Evolutionary conservation across 2,888 invertebrate genomes (phyloP).

Genomic region (Caenorhabditis sp.): DNA sequence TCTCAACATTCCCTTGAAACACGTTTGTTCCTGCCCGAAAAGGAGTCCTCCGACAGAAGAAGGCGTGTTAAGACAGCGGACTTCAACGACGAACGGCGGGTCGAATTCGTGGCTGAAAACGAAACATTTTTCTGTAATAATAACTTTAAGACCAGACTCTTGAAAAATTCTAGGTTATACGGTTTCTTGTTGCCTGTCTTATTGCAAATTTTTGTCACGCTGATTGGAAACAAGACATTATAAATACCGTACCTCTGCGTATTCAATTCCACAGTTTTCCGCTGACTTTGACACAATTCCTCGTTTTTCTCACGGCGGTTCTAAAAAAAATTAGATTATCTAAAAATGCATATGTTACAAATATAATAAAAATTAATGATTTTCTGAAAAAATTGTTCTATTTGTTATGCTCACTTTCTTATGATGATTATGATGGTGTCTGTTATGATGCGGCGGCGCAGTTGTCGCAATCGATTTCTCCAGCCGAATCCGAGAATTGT

Average conservation of each 20-base stretch:
- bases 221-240: no score
- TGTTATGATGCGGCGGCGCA: slow-evolving; percentile 29
- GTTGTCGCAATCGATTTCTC: slow-evolving; percentile 48
- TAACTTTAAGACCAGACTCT: no score
- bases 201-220: no score
- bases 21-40: slow-evolving; percentile 64
- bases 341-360: no score
- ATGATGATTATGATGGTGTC: slow-evolving; percentile 49
- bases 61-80: slow-evolving; percentile 65
- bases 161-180: no score
- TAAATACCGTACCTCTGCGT: slow-evolving; percentile 40
- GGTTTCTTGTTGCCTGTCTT: no score
- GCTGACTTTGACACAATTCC: slow-evolving; percentile 68
- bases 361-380: no score
- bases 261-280: slow-evolving; percentile 70
- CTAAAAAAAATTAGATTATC: no score
- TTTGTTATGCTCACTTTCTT: no score
- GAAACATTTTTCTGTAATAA: no score
- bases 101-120: slow-evolving; percentile 69
- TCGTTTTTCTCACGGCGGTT: slow-evolving; percentile 73
- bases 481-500: slow-evolving; percentile 21
- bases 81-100: slow-evolving; percentile 75
- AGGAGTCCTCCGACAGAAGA: neutral
- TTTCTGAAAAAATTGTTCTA: no score
- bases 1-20: slow-evolving; percentile 73